Conservation (phyloP, 2,113 vertebrate species). For the Rattus norvegicus region GRCr8 NC_086028.1:75411501-75412000, state of each 20-base stretch:
- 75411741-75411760: neutral
- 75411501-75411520: neutral
- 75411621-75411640: neutral
- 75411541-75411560: neutral
- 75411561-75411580: neutral
- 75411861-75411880: neutral
- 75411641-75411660: neutral
- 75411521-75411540: neutral
- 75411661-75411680: neutral
- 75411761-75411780: neutral
- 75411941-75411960: no score
- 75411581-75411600: neutral
- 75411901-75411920: neutral
- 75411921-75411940: neutral
- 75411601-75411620: neutral
- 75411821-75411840: neutral
- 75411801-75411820: neutral
- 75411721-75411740: neutral
- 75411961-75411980: neutral
- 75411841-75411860: neutral
- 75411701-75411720: neutral
- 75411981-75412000: neutral
- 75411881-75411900: neutral
- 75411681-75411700: neutral
- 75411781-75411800: neutral